Evolutionary conservation across 2,113 vertebrate species (phyloP).

Genomic region (Pachypanchax playfairii): DNA sequence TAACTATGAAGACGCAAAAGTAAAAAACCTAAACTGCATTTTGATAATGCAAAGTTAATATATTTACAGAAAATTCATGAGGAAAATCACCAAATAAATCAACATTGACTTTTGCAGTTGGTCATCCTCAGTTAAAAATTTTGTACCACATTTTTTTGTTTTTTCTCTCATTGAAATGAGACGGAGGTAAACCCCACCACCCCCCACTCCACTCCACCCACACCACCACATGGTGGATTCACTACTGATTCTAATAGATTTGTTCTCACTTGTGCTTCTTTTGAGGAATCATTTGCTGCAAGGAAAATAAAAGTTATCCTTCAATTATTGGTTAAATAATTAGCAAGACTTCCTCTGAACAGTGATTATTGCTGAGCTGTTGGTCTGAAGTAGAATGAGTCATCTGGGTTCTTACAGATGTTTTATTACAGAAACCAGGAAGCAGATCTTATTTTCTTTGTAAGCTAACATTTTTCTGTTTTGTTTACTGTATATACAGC

Average conservation of each 20-base stretch:
- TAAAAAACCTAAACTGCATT: too few relatives aligned
- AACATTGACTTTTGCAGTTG: too few relatives aligned
- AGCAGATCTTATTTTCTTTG: conserved; percentile 11
- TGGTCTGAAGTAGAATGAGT: conserved; percentile 24
- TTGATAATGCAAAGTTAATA: too few relatives aligned
- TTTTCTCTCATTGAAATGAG: too few relatives aligned
- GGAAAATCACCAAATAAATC: too few relatives aligned
- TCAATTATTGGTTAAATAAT: conserved; percentile 24
- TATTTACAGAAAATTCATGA: too few relatives aligned
- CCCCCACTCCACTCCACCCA: too few relatives aligned
- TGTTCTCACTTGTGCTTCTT: conserved; percentile 39
- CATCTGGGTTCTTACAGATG: neutral
- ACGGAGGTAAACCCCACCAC: too few relatives aligned
- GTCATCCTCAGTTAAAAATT: too few relatives aligned
- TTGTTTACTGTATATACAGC: neutral
- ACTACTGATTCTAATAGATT: conserved; percentile 55
- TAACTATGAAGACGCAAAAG: too few relatives aligned
- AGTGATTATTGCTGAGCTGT: conserved; percentile 12
- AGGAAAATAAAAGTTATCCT: conserved; percentile 33
- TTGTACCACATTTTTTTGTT: too few relatives aligned
- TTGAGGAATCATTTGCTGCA: conserved; percentile 17
- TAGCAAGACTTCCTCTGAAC: neutral
- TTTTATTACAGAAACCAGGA: conserved; percentile 12
- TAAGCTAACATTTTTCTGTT: conserved; percentile 1
- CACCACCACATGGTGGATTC: too few relatives aligned